Base-by-base conservation (phyloP, 2,113 vertebrate genomes). In the Campylomormyrus tamandua region DNA sequence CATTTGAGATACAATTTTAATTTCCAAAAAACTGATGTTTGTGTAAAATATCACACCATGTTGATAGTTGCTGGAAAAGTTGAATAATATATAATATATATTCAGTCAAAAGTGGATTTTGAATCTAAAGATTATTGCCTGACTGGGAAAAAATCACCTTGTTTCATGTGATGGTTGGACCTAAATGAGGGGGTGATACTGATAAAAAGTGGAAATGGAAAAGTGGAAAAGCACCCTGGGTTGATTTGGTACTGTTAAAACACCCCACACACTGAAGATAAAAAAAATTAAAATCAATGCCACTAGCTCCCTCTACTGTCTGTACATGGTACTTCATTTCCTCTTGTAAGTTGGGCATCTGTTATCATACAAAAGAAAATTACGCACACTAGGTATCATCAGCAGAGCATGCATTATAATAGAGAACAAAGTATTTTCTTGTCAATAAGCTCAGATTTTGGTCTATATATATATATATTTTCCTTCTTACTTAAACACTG, bases 251-350 rank as follows among this genome's bases (percentile, higher is more conserved):
- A 91, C 91, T 88, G 42, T 90, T 91, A 86, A 92, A 91, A 92
- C 91, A 90, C 88, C 91, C 94, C 94, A 92, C 77, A 90, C 93
- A 95, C 94, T 91, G 89, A 88, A 91, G 83, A 92, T 66, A 66
- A n/a, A 10, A 62, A 21, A 9, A 62, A 2, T 62, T 62, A 0
- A n/a, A 10, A 66, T 27, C 62, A 70, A 70, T 95, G 93, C 93
- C 92, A 93, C 94, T 94, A 92, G 93, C 93, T 93, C 92, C 93
- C 91, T 91, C 94, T 95, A 74, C 88, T 92, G 94, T 91, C 84
- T 50, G 13, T 58, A 89, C 21, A 89, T 87, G 80, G 39, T 5
- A 62, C 53, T 87, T 84, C 17, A 39, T 77, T n/a, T 19, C 3
- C 31, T 39, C 35, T 80, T 80, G 35, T 80, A 5, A 39, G 5